Conservation (phyloP, 2,888 invertebrate genomes). For the Gerris lacustris region DNA sequence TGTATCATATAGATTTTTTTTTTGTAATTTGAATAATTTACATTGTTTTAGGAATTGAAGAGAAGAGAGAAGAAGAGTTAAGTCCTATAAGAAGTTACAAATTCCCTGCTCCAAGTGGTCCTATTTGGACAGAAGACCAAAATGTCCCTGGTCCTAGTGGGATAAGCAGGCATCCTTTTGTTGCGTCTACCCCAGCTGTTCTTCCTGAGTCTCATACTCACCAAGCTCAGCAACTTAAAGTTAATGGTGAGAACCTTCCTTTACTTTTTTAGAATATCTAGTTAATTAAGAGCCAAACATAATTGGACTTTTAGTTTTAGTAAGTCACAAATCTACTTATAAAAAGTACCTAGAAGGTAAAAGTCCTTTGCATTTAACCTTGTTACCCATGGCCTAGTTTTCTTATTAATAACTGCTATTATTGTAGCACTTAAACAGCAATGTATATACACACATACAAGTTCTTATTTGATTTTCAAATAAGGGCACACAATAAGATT, state of each 20-base stretch:
- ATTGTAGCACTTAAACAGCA: too few relatives aligned
- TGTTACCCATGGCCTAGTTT: too few relatives aligned
- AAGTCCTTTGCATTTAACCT: too few relatives aligned
- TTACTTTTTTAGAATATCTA: too few relatives aligned
- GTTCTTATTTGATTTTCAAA: too few relatives aligned
- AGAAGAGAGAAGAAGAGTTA: slow-evolving; percentile 19
- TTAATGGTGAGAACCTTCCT: slow-evolving; percentile 22
- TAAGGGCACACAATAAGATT: too few relatives aligned
- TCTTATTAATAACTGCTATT: too few relatives aligned
- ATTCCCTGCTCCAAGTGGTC: slow-evolving; percentile 21
- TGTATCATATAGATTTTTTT: neutral
- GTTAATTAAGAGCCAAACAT: too few relatives aligned
- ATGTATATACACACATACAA: too few relatives aligned
- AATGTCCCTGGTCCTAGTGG: slow-evolving; percentile 33
- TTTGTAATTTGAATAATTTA: neutral
- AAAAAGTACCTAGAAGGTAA: too few relatives aligned
- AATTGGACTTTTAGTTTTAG: too few relatives aligned
- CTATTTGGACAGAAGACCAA: slow-evolving; percentile 12
- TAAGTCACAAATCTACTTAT: too few relatives aligned
- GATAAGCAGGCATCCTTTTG: slow-evolving; percentile 31
- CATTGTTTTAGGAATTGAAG: slow-evolving; percentile 12
- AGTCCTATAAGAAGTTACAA: slow-evolving; percentile 1
- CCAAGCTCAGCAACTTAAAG: slow-evolving; percentile 16
- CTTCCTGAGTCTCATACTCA: slow-evolving; percentile 24
- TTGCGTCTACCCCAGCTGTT: slow-evolving; percentile 37